These are phyloP conservation scores for Electrophaes corylata DNA, from an alignment of 2,888 invertebrate genomes.

Conservation along the genomic window DNA sequence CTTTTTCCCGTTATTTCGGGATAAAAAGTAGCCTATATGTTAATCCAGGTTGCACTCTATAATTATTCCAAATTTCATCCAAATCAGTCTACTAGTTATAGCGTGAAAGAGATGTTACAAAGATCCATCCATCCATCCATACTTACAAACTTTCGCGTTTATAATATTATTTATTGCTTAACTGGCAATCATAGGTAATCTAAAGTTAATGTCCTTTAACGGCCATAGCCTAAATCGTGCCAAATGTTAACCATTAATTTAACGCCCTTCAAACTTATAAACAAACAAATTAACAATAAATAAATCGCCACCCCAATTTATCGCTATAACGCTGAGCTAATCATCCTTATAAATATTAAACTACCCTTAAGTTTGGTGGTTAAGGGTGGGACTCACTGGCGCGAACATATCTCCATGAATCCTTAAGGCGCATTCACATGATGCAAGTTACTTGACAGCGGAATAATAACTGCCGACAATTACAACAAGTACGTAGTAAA, in stretches of 20 bases:
- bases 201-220: not conserved
- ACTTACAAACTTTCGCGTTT: too few species aligned
- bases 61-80: too few species aligned
- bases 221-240: slow-evolving; percentile 7
- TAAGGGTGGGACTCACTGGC: slow-evolving; percentile 13
- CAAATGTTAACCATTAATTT: slow-evolving; percentile 36
- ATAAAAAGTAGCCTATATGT: too few species aligned
- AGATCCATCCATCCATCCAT: too few species aligned
- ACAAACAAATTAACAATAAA: slow-evolving; percentile 49
- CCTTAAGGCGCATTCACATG: not conserved
- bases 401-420: slow-evolving; percentile 1
- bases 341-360: slow-evolving; percentile 44
- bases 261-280: slow-evolving; percentile 38
- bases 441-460: not conserved
- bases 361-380: slow-evolving; percentile 35
- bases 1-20: too few species aligned
- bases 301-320: slow-evolving; percentile 39
- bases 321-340: slow-evolving; percentile 36
- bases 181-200: not conserved
- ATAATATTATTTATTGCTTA: not conserved
- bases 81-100: too few species aligned
- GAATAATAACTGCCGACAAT: too few species aligned
- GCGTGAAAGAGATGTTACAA: too few species aligned
- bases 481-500: too few species aligned
- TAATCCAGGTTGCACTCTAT: too few species aligned